Percentiles rank a stretch among this genome's conserved stretches.
phyloP scores from a whole-genome alignment of 2,113 vertebrate genomes.

The Pluvianellus socialis region DNA sequence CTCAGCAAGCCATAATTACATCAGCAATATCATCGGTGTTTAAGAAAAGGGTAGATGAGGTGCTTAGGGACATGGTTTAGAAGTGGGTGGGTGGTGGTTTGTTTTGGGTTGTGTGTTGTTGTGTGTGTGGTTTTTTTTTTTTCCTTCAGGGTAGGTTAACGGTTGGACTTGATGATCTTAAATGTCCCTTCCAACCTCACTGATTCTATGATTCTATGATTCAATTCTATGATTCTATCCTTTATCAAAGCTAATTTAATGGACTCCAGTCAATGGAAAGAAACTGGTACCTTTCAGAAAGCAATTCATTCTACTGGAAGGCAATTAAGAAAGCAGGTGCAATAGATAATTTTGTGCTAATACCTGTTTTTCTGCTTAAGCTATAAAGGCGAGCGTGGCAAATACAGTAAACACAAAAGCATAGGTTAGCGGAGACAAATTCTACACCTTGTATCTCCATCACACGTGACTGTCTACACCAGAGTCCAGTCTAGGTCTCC shows the following conservation, averaged over 20 bases:
- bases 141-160: no score
- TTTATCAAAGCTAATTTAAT: background rate
- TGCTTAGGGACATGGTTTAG: no score
- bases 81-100: no score
- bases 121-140: no score
- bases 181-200: no score
- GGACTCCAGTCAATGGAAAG: background rate
- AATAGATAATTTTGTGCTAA: background rate
- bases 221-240: no score
- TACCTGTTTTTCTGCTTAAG: background rate
- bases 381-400: background rate
- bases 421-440: background rate
- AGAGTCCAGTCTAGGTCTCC: background rate
- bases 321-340: background rate
- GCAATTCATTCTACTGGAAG: background rate
- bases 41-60: no score
- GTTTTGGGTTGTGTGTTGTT: no score
- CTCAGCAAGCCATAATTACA: background rate
- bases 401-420: background rate
- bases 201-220: no score
- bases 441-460: background rate
- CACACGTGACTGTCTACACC: background rate
- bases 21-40: background rate
- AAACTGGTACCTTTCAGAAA: background rate
- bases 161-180: no score